A percentile compares a stretch with the other conserved stretches of the same genome.
phyloP scores from a whole-genome alignment of 2,888 invertebrate genomes.

The Unio delphinus region DNA sequence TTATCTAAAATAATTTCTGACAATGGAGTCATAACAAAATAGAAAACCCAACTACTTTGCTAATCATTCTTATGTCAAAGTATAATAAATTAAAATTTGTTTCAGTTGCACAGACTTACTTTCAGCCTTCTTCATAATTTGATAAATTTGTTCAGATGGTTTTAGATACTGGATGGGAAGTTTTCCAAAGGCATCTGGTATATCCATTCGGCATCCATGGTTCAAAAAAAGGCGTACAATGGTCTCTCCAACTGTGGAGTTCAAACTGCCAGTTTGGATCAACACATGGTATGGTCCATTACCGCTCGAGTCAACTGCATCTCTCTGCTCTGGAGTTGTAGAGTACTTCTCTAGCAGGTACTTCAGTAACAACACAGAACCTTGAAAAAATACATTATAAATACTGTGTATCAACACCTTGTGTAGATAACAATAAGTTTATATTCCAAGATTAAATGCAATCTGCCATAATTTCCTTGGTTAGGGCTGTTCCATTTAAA shows the following conservation, averaged over 20 bases:
- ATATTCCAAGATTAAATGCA: no score
- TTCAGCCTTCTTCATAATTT: slow-evolving; percentile 14
- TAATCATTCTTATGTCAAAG: no score
- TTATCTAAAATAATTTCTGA: no score
- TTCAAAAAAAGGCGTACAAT: slow-evolving; percentile 29
- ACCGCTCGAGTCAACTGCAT: slow-evolving; percentile 24
- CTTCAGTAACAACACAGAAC: no score
- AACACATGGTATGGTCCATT: slow-evolving; percentile 33
- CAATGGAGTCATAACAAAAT: no score
- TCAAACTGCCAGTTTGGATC: slow-evolving; percentile 28
- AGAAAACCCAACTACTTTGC: no score
- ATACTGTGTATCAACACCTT: no score
- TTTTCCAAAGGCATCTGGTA: slow-evolving; percentile 26
- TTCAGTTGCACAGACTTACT: slow-evolving; percentile 8
- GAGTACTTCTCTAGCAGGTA: not conserved
- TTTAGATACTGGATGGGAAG: slow-evolving; percentile 35
- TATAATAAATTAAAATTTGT: no score
- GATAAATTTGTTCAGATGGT: slow-evolving; percentile 22
- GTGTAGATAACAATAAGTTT: no score
- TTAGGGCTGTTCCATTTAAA: no score
- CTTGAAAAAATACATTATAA: no score
- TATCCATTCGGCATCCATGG: slow-evolving; percentile 21
- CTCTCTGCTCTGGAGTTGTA: slow-evolving; percentile 4
- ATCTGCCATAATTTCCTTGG: no score
- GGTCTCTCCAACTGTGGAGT: slow-evolving; percentile 23